Base-by-base conservation (phyloP, 2,797 vertebrate species). In the Scleropages formosus region DNA sequence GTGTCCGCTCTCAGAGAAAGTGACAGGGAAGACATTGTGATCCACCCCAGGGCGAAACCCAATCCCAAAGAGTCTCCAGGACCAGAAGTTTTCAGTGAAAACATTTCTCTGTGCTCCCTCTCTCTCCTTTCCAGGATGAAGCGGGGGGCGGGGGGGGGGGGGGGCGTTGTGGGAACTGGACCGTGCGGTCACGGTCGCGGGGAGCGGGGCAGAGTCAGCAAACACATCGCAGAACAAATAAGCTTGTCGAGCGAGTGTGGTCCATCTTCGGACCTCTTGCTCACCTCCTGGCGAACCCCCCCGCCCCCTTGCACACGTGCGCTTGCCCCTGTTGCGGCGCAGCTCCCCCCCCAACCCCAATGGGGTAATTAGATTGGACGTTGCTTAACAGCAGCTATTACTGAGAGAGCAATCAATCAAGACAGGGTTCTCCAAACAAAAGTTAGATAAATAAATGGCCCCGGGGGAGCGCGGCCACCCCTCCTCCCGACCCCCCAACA, bases 61-160 rank as follows among this genome's bases (percentile, higher is more conserved):
- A 88, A 93, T 89, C 88, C 90, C 85, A 87, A 90, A 94, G 93
- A 94, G 92, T 96, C 93, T 94, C 90, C 87, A 87, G 82, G 89
- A 93, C 89, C 89, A 91, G 90, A 90, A 91, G 94, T 95, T 96
- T 96, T 92, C 84, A 95, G 90, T 95, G 94, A 96, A 98, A 96
- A 96, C 94, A 97, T 90, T 92, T 89, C 90, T 89, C 86, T 89
- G 90, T 88, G 91, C 88, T 88, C 88, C 78, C 78, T 80, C 80
- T 68, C 78, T 84, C 84, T 85, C 80, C n/a, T n/a, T n/a, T n/a
- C n/a, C n/a, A n/a, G n/a, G n/a, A n/a, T n/a, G n/a, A n/a, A n/a
- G n/a, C n/a, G n/a, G n/a, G n/a, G n/a, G n/a, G n/a, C n/a, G n/a
- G 73, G 72, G 22, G n/a, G 84, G 85, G 16, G 84, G 87, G 85